A percentile compares a stretch with the other conserved stretches of the same genome.
Conservation (phyloP, 2,888 invertebrate species). For the Hypsopygia costalis region DNA sequence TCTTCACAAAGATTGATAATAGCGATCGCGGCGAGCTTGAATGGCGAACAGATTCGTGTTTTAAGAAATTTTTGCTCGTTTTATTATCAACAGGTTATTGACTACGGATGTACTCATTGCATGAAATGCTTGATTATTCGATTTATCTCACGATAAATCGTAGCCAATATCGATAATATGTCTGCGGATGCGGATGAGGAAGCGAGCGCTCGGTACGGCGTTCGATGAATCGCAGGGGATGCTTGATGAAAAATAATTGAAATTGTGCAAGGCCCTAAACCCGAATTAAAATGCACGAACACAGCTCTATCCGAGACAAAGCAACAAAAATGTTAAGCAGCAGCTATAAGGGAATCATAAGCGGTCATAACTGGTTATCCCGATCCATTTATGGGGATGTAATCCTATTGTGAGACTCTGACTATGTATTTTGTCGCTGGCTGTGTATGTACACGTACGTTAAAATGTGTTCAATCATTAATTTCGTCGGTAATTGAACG, state of each 20-base stretch:
- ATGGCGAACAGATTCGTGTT: conserved; percentile 19
- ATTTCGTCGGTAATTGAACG: conserved; percentile 75
- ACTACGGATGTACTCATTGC: conserved; percentile 22
- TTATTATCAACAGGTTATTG: conserved; percentile 21
- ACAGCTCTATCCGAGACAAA: conserved; percentile 67
- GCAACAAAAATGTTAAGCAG: conserved; percentile 67
- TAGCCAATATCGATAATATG: neutral
- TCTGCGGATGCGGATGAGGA: neutral
- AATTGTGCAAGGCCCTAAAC: conserved; percentile 36
- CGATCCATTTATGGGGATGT: conserved; percentile 68
- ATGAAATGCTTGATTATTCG: conserved; percentile 1
- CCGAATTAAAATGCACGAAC: conserved; percentile 72
- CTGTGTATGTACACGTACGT: conserved; percentile 41
- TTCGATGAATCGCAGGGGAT: conserved; percentile 9
- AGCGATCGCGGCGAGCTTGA: conserved; percentile 16
- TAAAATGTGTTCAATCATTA: conserved; percentile 77
- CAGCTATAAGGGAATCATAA: conserved; percentile 61
- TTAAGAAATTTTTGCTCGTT: conserved; percentile 22
- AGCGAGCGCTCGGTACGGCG: neutral
- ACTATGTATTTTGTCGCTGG: conserved; percentile 28
- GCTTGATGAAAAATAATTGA: conserved; percentile 17
- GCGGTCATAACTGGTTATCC: conserved; percentile 72
- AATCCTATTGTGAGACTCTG: conserved; percentile 69
- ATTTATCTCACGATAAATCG: conserved; percentile 3
- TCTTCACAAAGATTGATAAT: conserved; percentile 55